phyloP scores from a whole-genome alignment of 2,113 vertebrate genomes.

The Anarrhichthys ocellatus region DNA sequence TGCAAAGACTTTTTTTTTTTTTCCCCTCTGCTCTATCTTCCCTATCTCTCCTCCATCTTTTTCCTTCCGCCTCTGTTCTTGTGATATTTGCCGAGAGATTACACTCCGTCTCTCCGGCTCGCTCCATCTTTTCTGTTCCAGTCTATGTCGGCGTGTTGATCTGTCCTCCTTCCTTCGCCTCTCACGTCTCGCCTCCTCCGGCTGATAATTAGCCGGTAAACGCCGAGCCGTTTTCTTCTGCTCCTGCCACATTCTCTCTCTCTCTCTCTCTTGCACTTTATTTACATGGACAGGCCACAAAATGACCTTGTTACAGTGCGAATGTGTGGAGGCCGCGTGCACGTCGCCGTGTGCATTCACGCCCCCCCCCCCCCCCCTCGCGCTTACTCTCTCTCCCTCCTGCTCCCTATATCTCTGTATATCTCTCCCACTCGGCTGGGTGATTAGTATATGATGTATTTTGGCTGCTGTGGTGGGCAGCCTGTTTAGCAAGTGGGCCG shows the following conservation, averaged over 20 bases:
- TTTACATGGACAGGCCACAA: slow-evolving; percentile 69
- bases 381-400: slow-evolving; percentile 55
- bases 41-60: slow-evolving; percentile 49
- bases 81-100: slow-evolving; percentile 72
- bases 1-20: slow-evolving; percentile 66
- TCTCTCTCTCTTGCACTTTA: slow-evolving; percentile 52
- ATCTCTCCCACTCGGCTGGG: slow-evolving; percentile 73
- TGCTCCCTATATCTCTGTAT: slow-evolving; percentile 52
- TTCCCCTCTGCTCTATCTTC: slow-evolving; percentile 47
- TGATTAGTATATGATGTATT: slow-evolving; percentile 78
- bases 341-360: slow-evolving; percentile 9
- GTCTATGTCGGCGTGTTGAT: slow-evolving; percentile 32
- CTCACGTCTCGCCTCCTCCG: slow-evolving; percentile 48
- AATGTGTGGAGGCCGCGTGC: slow-evolving; percentile 60
- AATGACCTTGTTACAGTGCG: slow-evolving; percentile 75
- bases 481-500: slow-evolving; percentile 73
- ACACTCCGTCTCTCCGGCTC: slow-evolving; percentile 22
- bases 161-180: slow-evolving; percentile 41
- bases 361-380: slow-evolving; percentile 7
- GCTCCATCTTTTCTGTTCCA: slow-evolving; percentile 41
- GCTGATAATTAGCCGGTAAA: slow-evolving; percentile 74
- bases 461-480: slow-evolving; percentile 72
- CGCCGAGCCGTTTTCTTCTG: slow-evolving; percentile 64
- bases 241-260: slow-evolving; percentile 64
- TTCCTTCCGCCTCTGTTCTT: slow-evolving; percentile 36